These are phyloP conservation scores for Lindbergichthys nudifrons DNA, from an alignment of 2,797 vertebrate species.

Conservation along the genomic window DNA sequence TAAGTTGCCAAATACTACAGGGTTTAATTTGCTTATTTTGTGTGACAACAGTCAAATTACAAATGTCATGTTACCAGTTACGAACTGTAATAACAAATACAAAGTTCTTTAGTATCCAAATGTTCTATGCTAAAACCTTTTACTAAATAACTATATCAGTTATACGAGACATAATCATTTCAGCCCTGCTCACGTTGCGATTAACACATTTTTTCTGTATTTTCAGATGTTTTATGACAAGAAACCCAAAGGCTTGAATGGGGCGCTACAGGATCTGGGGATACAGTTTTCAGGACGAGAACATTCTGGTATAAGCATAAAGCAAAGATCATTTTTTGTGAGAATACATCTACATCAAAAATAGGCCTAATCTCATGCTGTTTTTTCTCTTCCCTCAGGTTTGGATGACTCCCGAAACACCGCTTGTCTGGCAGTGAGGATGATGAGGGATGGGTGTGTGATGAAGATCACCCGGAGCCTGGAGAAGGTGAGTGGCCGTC, in stretches of 20 bases:
- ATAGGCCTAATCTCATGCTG: not conserved
- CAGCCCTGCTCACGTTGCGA: not conserved
- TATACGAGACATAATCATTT: not conserved
- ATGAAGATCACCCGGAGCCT: slow-evolving; percentile 91
- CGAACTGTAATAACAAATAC: not conserved
- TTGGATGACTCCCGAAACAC: slow-evolving; percentile 95
- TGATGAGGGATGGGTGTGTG: slow-evolving; percentile 92
- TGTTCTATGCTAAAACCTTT: not conserved
- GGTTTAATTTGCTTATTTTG: not conserved
- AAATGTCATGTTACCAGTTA: not conserved
- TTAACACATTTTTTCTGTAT: not conserved
- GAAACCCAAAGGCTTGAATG: slow-evolving; percentile 93
- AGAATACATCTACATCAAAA: not conserved
- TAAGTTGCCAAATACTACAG: not conserved
- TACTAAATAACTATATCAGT: not conserved
- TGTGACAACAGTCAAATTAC: not conserved
- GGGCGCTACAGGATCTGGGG: slow-evolving; percentile 93
- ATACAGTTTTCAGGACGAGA: slow-evolving; percentile 93
- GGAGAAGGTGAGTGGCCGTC: slow-evolving; percentile 88
- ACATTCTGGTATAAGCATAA: slow-evolving; percentile 88
- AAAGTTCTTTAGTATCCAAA: not conserved
- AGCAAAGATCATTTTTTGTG: not conserved
- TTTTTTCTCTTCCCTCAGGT: slow-evolving; percentile 75
- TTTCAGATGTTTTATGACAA: slow-evolving; percentile 91
- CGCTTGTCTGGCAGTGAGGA: slow-evolving; percentile 89